Base-by-base conservation (phyloP, 1,140 invertebrate genomes). In the Batillaria attramentaria region DNA sequence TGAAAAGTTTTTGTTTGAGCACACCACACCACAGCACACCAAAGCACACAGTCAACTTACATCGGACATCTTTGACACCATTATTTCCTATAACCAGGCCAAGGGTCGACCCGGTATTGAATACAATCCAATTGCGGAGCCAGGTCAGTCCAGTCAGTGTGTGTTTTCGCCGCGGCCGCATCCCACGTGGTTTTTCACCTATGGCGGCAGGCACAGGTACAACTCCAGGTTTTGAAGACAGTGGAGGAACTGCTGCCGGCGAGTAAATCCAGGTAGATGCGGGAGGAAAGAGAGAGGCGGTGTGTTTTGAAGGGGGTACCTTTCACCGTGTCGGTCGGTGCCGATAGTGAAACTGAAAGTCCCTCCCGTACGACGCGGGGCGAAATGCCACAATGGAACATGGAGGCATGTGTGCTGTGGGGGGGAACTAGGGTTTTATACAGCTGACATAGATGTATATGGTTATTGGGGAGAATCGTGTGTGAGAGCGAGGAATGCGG, bases 361-460 rank as follows among this genome's bases (percentile, higher is more conserved):
- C 39, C 43, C 3, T 35, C 73, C 57, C 20, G 54, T 3, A 50
- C 73, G 37, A 28, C 39, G 57, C 57, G 57, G 57, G 57, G n/a
- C 3, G 39, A 70, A 70, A 70, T 57, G 54, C 73, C 73, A 75
- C 73, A 75, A 75, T 75, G 73, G 54, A 62, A 75, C 79, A 80
- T 72, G 79, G 73, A 57, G 66, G 62, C 79, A 70, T 80, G 79
- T 68, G 50, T 76, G 79, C 79, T 77, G 78, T 54, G 46, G 66
- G 79, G n/a, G 57, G 73, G 66, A 41, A 72, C 46, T 57, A 77
- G 68, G 72, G 65, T 80, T 80, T 80, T 80, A 80, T 80, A 80
- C 79, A 74, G 72, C 65, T 77, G 79, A 77, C 66, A 77, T 73
- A 76, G 74, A 77, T 80, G 74, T 80, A 80, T 80, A 80, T 77